phyloP scores from a whole-genome alignment of 64 coral and sea anemone genomes.

The Stylophora pistillata region DNA sequence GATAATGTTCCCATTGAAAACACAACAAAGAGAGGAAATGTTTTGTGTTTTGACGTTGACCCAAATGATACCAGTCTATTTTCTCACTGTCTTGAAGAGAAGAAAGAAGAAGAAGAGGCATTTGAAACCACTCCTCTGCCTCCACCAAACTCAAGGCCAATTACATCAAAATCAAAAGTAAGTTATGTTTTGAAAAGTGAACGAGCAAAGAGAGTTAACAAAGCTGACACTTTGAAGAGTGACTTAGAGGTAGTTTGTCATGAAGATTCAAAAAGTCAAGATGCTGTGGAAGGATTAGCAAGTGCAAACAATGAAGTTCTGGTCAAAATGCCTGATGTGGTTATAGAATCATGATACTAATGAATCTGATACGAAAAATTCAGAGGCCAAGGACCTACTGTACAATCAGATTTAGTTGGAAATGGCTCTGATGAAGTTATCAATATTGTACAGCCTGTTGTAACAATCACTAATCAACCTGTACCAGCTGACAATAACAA shows the following conservation, averaged over 20 bases:
- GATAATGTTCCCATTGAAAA: slow-evolving; percentile 7
- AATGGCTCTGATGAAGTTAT: background rate
- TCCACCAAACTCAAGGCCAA: slow-evolving; percentile 86
- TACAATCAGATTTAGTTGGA: background rate
- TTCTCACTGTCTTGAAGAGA: slow-evolving; percentile 65
- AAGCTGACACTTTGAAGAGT: background rate
- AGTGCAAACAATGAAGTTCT: background rate
- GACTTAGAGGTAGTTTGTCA: no score
- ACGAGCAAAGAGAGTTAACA: background rate
- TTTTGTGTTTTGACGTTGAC: slow-evolving; percentile 86
- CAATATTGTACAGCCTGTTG: slow-evolving; percentile 28
- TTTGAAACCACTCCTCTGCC: slow-evolving; percentile 64
- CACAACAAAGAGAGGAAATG: slow-evolving; percentile 26
- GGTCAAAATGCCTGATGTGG: background rate
- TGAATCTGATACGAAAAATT: background rate
- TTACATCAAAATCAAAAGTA: slow-evolving; percentile 7
- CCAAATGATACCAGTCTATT: slow-evolving; percentile 87
- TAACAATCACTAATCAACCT: slow-evolving; percentile 15
- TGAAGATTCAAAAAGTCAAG: background rate
- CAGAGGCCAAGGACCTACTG: background rate
- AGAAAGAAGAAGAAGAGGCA: slow-evolving; percentile 20
- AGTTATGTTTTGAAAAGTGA: slow-evolving; percentile 8
- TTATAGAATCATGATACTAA: background rate
- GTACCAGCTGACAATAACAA: background rate
- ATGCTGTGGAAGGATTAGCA: background rate